Evolutionary conservation across 2,113 vertebrate species (phyloP), one percentile per base, ranked within the genome.

Genomic region (Nannospalax galili): DNA sequence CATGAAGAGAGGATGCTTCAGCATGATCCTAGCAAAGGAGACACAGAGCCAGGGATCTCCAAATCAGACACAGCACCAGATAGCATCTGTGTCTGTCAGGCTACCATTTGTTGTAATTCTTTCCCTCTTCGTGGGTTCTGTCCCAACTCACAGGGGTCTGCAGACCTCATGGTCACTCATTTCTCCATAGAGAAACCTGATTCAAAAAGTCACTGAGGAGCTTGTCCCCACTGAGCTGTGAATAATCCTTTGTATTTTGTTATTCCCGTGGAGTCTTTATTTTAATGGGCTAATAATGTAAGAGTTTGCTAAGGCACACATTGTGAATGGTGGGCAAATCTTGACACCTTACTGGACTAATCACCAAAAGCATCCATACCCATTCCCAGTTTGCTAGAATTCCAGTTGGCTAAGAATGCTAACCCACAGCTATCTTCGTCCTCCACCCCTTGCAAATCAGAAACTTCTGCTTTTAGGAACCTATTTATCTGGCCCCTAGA

Each of bases 141-240:
- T 65, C 45, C 73, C 42, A 80, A 67, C 42, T 90, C 88, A 70
- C 30, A 93, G 60, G 60, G 16, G 67, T 91, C 58, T 74, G 52
- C 28, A 56, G 60, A 93, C n/a, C 80, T 91, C 82, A 86, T 88
- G 48, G 79, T 87, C 42, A 91, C 52, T 81, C 73, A n/a, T 40
- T 64, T 75, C 75, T 82, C 69, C n/a, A 22, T 37, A 75, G 85
- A 92, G 81, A 93, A 92, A 89, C 62, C n/a, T 65, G 86, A 72
- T 85, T 88, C n/a, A 95, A n/a, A 48, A 95, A 91, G 64, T 64
- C 67, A 81, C 37, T 65, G 62, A 96, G 88, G 95, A 95, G 67
- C 58, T 67, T 82, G 62, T 70, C 73, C 81, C 84, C 24, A 72
- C 4, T 35, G 65, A 96, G 45, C 45, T 87, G 74, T 86, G 79